Base-by-base conservation (phyloP, 1,140 invertebrate species). In the Drosophila orena region DNA sequence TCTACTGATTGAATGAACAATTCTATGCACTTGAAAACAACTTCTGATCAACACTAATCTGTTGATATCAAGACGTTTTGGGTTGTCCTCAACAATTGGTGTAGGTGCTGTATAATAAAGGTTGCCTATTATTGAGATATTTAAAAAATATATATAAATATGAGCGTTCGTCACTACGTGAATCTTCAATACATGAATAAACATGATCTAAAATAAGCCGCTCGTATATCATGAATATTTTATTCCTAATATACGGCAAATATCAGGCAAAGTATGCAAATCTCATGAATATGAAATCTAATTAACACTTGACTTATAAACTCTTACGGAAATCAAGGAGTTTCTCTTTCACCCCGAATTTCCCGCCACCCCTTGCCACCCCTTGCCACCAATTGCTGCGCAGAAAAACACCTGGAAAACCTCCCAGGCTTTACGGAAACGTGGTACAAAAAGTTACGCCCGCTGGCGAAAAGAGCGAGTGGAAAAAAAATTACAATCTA, bases 401-500 rank as follows among this genome's bases (percentile, higher is more conserved):
- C 0, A 47, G 14, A n/a, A 10, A 7, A 66, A 35, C 68, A 70
- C 65, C 68, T 71, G 68, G 65, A 34, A 34, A 58, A 22, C 58
- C 30, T 42, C 72, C 17, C 70, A 73, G 40, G 55, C 30, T 40
- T 20, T 49, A 40, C 34, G 17, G 46, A 72, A 57, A 35, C 69
- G 53, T 80, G 59, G 38, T 50, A 74, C 75, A 81, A 64, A 78
- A 70, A 77, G 72, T 69, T 69, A 77, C 73, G 43, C 55, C 70
- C 70, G 42, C 12, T 14, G 50, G 71, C 34, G 17, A 47, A 61
- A 49, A 56, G 20, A 38, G 55, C 14, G 17, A 68, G 49, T 37
- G 43, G 40, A 60, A n/a, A 77, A 30, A 62, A 83, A 78, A 75
- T 52, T 46, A 75, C 74, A 62, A 77, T 76, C 56, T 68, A 62